A percentile compares a stretch with the other conserved stretches of the same genome.
phyloP scores from a whole-genome alignment of 2,888 invertebrate species.

The Helicoverpa assulta region DNA sequence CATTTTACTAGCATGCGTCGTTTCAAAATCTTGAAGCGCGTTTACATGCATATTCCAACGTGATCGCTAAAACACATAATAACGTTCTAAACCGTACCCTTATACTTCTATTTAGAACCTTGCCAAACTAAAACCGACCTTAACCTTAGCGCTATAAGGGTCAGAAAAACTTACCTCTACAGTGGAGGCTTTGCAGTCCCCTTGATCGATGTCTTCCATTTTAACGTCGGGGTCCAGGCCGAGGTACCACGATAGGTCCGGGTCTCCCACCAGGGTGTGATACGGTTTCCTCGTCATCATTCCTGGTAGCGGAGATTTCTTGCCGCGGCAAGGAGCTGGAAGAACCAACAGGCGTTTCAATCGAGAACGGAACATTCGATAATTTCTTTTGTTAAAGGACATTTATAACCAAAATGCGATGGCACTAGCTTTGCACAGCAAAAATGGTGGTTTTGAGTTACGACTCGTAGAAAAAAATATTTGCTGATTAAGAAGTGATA shows the following conservation, averaged over 20 bases:
- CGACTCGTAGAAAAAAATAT: too few species aligned
- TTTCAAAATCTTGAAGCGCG: too few species aligned
- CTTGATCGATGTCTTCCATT: conserved; percentile 85
- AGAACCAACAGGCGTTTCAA: conserved; percentile 7
- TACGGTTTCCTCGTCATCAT: conserved; percentile 78
- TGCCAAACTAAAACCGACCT: too few species aligned
- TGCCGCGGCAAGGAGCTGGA: conserved; percentile 70
- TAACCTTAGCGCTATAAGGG: background rate
- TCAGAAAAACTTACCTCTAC: conserved; percentile 78
- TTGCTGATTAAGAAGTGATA: too few species aligned
- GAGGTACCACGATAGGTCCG: conserved; percentile 87
- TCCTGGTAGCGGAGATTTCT: conserved; percentile 78
- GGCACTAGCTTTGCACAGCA: conserved; percentile 16
- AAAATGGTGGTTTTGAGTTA: background rate
- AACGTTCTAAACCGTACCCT: too few species aligned
- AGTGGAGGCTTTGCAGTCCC: conserved; percentile 74
- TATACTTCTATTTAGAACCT: too few species aligned
- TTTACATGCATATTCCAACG: too few species aligned
- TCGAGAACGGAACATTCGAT: background rate
- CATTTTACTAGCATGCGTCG: too few species aligned
- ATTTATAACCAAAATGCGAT: conserved; percentile 5
- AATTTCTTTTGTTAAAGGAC: background rate
- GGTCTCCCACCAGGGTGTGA: conserved; percentile 81
- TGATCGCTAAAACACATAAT: too few species aligned
- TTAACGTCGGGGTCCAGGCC: conserved; percentile 86